Evolutionary conservation across 1,140 invertebrate species (phyloP).

Genomic region (Palaemon carinicauda): DNA sequence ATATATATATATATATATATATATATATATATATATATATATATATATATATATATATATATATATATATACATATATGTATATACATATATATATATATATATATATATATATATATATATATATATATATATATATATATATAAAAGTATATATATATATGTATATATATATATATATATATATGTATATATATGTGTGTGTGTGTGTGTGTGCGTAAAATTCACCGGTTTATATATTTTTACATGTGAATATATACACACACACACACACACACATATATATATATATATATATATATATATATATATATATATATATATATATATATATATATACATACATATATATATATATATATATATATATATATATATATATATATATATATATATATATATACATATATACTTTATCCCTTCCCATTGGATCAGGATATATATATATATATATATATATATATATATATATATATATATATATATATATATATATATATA

Average conservation of each 20-base stretch:
- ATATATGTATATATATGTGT: neutral
- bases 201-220: neutral
- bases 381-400: slow-evolving; percentile 12
- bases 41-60: slow-evolving; percentile 2
- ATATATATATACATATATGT: neutral
- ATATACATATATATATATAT: neutral
- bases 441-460: neutral
- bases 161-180: slow-evolving; percentile 3
- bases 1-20: neutral
- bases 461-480: neutral
- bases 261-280: slow-evolving; percentile 9
- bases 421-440: neutral
- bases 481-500: neutral
- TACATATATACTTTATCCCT: neutral
- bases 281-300: slow-evolving; percentile 28
- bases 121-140: neutral
- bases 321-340: slow-evolving; percentile 14
- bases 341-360: slow-evolving; percentile 21
- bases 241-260: slow-evolving; percentile 13
- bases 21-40: neutral
- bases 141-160: too few relatives aligned
- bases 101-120: slow-evolving; percentile 2
- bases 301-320: slow-evolving; percentile 28
- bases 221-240: neutral
- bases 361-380: slow-evolving; percentile 27